These are phyloP conservation scores for Aleiodes leptofemur DNA, from an alignment of 2,888 invertebrate genomes.

Conservation along the genomic window DNA sequence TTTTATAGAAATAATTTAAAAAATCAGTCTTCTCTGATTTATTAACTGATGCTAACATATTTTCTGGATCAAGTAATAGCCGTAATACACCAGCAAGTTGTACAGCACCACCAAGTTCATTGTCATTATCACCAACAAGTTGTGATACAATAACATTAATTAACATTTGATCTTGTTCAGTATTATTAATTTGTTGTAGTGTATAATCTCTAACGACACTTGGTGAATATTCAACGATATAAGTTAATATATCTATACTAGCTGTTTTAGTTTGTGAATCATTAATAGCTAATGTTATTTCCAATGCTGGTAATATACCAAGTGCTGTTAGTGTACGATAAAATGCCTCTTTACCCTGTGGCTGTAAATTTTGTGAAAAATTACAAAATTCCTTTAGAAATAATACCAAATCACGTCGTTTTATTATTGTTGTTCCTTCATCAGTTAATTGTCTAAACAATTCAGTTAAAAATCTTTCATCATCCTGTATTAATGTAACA, in stretches of 20 bases:
- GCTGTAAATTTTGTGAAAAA: slow-evolving; percentile 98
- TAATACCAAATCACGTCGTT: slow-evolving; percentile 94
- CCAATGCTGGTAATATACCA: slow-evolving; percentile 91
- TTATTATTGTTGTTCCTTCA: slow-evolving; percentile 88
- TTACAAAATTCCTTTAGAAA: slow-evolving; percentile 99
- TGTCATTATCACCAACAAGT: slow-evolving; percentile 97
- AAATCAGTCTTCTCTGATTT: slow-evolving; percentile 99
- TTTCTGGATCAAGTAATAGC: slow-evolving; percentile 96
- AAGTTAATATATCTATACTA: slow-evolving; percentile 98
- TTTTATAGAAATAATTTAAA: slow-evolving; percentile 98
- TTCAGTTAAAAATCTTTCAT: slow-evolving; percentile 96
- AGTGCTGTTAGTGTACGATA: slow-evolving; percentile 95
- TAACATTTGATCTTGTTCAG: slow-evolving; percentile 95
- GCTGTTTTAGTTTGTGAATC: slow-evolving; percentile 97
- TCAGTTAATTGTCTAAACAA: slow-evolving; percentile 95
- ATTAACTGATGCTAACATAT: slow-evolving; percentile 95
- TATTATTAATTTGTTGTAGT: slow-evolving; percentile 91
- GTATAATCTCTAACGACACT: slow-evolving; percentile 98
- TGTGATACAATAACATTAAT: slow-evolving; percentile 98
- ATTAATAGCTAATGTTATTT: slow-evolving; percentile 93
- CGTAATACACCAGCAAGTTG: slow-evolving; percentile 96
- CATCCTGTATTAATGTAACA: slow-evolving; percentile 97
- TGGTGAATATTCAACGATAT: slow-evolving; percentile 98
- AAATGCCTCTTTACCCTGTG: slow-evolving; percentile 97
- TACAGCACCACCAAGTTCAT: slow-evolving; percentile 97